Evolutionary conservation across 2,113 vertebrate species (phyloP), one percentile per base, ranked within the genome.

Genomic region (Amblyopsis rosae): DNA sequence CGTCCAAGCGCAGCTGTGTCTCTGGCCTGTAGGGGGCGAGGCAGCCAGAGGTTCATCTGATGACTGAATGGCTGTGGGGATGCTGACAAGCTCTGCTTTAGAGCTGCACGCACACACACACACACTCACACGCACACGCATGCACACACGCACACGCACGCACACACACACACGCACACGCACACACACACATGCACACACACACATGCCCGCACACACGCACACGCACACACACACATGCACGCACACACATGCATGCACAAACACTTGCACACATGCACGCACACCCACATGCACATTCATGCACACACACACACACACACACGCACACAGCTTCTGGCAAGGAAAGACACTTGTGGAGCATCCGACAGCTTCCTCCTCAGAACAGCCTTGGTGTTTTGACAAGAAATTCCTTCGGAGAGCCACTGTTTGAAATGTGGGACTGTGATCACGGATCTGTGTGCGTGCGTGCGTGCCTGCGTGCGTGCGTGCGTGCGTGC

Each of bases 401-500:
- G 88, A 91, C 90, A 91, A 83, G 73, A 72, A 81, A 88, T 89
- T 92, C 80, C 76, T 87, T 70, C 47, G 62, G 72, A 67, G 75
- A 85, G 82, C 84, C 81, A 84, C 86, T 81, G 79, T 87, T 83
- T 82, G 67, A 83, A 76, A 87, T 62, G 73, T 79, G 12, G 69
- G 63, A 75, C 65, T 80, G 59, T 82, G 67, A 68, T 80, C 67
- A 80, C 70, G 70, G 26, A 26, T 26, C 61, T 62, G 65, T 56
- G 62, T 53, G 50, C 3, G 15, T 53, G 51, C 3, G 51, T 53
- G 51, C 16, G 51, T n/a, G 51, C 6, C 1, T 19, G 19, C 1
- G 19, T 19, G 19, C 1, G 19, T 19, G 19, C 1, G 19, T 19
- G 19, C 19, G 1, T 19, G 19, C 1, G 19, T 19, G 19, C 19